phyloP scores from a whole-genome alignment of 2,888 invertebrate species.

The Tyria jacobaeae region DNA sequence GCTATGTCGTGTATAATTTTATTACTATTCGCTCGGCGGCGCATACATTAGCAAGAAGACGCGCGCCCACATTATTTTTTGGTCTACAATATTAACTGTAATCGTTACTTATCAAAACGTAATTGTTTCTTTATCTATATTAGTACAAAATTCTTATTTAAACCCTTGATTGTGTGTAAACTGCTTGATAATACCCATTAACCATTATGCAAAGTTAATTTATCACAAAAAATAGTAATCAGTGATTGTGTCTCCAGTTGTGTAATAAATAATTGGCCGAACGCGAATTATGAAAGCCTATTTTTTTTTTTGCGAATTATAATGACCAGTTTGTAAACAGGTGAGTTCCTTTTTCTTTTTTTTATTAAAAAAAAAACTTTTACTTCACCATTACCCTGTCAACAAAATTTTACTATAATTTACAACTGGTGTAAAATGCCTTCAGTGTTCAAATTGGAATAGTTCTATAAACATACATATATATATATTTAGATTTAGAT shows the following conservation, averaged over 20 bases:
- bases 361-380: neutral
- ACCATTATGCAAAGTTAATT: conserved; percentile 50
- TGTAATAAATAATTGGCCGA: conserved; percentile 37
- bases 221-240: conserved; percentile 52
- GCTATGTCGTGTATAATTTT: conserved; percentile 85
- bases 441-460: neutral
- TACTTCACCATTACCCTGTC: conserved; percentile 2
- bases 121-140: conserved; percentile 81
- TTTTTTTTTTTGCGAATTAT: conserved; percentile 22
- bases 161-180: conserved; percentile 82
- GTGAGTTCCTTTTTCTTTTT: conserved; percentile 31
- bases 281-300: conserved; percentile 22
- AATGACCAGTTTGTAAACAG: conserved; percentile 22
- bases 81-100: conserved; percentile 64
- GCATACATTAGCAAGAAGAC: conserved; percentile 71
- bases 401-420: conserved; percentile 6
- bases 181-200: conserved; percentile 68
- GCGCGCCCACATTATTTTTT: conserved; percentile 60
- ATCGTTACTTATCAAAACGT: conserved; percentile 75
- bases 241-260: conserved; percentile 46
- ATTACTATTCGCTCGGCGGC: conserved; percentile 79
- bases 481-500: neutral
- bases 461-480: neutral
- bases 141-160: conserved; percentile 77
- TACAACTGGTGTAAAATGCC: neutral